Conservation (phyloP, 2,797 vertebrate genomes). For the Tapera naevia region DNA sequence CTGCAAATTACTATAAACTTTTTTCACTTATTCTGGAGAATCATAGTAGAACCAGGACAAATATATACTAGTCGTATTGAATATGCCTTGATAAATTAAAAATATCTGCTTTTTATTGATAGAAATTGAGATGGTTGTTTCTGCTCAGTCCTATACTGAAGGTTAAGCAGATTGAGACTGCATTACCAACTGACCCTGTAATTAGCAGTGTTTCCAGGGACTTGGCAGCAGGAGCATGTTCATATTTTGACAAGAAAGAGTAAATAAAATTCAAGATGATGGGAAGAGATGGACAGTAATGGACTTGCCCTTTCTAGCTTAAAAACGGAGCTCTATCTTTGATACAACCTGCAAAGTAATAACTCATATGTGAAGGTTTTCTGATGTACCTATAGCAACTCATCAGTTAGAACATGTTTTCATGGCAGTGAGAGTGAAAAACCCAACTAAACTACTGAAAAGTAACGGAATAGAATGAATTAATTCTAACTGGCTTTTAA, state of each 20-base stretch:
- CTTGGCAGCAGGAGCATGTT: not conserved
- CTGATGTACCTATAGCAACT: not conserved
- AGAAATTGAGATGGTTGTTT: not conserved
- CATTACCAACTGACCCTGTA: not conserved
- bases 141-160: not conserved
- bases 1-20: not conserved
- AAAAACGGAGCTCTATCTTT: not conserved
- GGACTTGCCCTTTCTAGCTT: not conserved
- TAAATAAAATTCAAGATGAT: not conserved
- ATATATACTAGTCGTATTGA: not conserved
- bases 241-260: not conserved
- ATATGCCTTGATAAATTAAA: not conserved
- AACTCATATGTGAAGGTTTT: not conserved
- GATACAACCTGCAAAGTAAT: not conserved
- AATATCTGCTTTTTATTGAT: not conserved
- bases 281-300: not conserved
- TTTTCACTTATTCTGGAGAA: not conserved
- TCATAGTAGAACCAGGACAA: not conserved
- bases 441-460: not conserved
- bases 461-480: not conserved
- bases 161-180: not conserved
- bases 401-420: not conserved
- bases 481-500: slow-evolving; percentile 7
- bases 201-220: not conserved
- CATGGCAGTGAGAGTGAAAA: not conserved